Conservation (phyloP, 2,113 vertebrate species). For the Brienomyrus brachyistius region DNA sequence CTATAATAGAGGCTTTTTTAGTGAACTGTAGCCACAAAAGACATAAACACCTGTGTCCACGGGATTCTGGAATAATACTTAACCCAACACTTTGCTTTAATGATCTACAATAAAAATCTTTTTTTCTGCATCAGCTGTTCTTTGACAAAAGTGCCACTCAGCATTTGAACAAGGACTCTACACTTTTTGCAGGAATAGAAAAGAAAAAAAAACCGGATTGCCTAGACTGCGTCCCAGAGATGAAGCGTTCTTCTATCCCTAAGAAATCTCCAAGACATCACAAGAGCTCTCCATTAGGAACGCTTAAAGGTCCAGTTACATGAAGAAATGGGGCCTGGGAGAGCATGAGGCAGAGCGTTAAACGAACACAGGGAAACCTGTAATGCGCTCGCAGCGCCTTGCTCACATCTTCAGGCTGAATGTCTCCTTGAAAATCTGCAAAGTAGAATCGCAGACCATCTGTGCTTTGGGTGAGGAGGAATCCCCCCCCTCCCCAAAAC, state of each 20-base stretch:
- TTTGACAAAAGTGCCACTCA: not conserved
- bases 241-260: not conserved
- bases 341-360: not conserved
- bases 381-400: not conserved
- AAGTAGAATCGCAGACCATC: constrained; percentile 3
- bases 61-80: not conserved
- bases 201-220: not conserved
- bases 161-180: not conserved
- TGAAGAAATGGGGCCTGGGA: not conserved
- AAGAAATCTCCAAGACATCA: not conserved
- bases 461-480: not conserved
- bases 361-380: not conserved
- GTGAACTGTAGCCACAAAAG: not conserved
- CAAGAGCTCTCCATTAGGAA: not conserved
- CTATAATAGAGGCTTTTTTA: not conserved
- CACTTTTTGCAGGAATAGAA: not conserved
- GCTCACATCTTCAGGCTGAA: not conserved
- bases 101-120: not conserved
- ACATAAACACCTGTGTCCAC: not conserved
- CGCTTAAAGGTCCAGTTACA: not conserved
- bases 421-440: not conserved
- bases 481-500: not conserved
- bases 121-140: not conserved
- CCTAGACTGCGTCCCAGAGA: not conserved
- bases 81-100: not conserved